Percentiles rank a stretch among this genome's conserved stretches.
These are phyloP conservation scores for Steinernema carpocapsae DNA, from an alignment of 2,888 invertebrate species.

Conservation along the genomic window DNA sequence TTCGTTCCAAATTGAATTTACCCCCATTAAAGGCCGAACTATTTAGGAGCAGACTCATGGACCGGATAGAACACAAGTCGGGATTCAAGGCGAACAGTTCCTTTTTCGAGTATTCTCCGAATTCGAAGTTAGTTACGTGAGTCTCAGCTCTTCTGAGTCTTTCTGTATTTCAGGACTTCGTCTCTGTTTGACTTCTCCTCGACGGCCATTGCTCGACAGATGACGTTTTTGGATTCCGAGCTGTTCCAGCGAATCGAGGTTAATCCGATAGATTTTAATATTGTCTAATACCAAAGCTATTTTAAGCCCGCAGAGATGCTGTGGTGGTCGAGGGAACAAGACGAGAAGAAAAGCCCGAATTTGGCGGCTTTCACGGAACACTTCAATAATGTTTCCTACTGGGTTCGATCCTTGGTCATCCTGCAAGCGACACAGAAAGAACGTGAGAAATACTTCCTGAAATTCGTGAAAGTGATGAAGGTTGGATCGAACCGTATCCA, in stretches of 20 bases:
- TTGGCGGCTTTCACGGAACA: slow-evolving; percentile 95
- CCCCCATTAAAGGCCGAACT: too few relatives aligned
- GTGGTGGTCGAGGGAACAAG: slow-evolving; percentile 95
- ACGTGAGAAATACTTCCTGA: slow-evolving; percentile 80
- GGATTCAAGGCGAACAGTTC: slow-evolving; percentile 31
- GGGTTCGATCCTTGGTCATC: slow-evolving; percentile 88
- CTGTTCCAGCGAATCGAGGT: slow-evolving; percentile 90
- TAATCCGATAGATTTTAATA: not conserved
- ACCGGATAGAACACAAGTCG: slow-evolving; percentile 49
- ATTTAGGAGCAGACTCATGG: slow-evolving; percentile 56
- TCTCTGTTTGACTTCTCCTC: slow-evolving; percentile 87
- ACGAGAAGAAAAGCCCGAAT: slow-evolving; percentile 94
- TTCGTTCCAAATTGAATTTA: too few relatives aligned
- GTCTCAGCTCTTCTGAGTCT: not conserved
- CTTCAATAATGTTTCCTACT: slow-evolving; percentile 81
- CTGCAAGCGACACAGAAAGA: slow-evolving; percentile 91
- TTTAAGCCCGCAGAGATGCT: slow-evolving; percentile 86
- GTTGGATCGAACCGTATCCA: slow-evolving; percentile 53
- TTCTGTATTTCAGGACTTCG: slow-evolving; percentile 45
- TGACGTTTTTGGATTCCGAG: slow-evolving; percentile 93
- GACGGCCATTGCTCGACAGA: slow-evolving; percentile 93
- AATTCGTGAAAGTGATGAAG: slow-evolving; percentile 96
- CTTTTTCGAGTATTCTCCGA: slow-evolving; percentile 28
- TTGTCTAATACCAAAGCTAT: not conserved
- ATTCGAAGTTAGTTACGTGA: slow-evolving; percentile 18